Evolutionary conservation across 1,140 invertebrate species (phyloP), one percentile per base, ranked within the genome.

Genomic region (Galendromus occidentalis): DNA sequence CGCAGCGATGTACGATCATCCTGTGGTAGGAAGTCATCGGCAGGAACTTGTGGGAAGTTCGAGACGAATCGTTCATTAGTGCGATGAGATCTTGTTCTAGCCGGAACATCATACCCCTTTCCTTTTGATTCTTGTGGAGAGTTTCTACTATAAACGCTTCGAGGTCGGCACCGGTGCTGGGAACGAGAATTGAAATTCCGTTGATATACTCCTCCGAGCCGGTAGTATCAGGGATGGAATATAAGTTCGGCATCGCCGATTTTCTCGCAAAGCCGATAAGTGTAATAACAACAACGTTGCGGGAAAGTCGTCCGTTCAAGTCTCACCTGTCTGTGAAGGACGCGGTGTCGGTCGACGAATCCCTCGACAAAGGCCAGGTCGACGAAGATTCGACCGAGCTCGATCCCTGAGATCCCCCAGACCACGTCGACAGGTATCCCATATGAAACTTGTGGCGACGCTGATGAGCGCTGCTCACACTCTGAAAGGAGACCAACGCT

Each of bases 1-100:
- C 88, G 44, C 89, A 86, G 28, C 91, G 83, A 77, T 95, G 91
- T 6, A 94, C 88, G 68, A 96, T 76, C 90, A 96, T 93, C 39
- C 91, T 81, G 70, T 93, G 88, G 78, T 95, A 95, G 44, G 90
- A 92, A 44, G 88, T 88, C 85, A 91, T 88, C 72, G 84, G 84
- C 6, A 85, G 85, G 79, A 94, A 93, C 71, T 86, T 88, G 67
- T 85, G 83, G 69, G 85, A 82, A 72, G 81, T 83, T 80, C 80
- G 91, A 83, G 84, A 83, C 45, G 82, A 82, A 71, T 93, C 89
- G 73, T 85, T 87, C 28, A 88, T 83, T 67, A 94, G 84, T 45
- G 82, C 82, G 65, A 84, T 82, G 64, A 95, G 76, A 72, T 94
- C 90, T 70, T 86, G 84, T 75, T 95, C 91, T 17, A 95, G 85